phyloP scores from a whole-genome alignment of 2,888 invertebrate genomes.

The Pyrocoelia pectoralis region DNA sequence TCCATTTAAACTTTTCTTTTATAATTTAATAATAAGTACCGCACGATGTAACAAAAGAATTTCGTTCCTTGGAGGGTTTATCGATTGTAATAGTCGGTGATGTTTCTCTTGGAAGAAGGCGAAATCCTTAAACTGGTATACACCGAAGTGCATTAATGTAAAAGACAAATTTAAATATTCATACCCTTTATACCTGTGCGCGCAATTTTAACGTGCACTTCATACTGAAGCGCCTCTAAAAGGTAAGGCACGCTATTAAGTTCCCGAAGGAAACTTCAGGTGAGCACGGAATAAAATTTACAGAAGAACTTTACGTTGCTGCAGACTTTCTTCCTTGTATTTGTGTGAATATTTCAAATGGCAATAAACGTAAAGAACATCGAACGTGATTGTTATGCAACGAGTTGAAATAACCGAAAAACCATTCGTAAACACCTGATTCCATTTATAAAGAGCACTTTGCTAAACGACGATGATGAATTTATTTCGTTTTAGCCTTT shows the following conservation, averaged over 20 bases:
- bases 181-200: slow-evolving; percentile 18
- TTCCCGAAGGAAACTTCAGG: slow-evolving; percentile 38
- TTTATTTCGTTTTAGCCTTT: no score
- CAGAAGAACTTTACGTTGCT: slow-evolving; percentile 26
- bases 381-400: no score
- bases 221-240: slow-evolving; percentile 36
- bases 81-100: background rate
- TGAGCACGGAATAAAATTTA: slow-evolving; percentile 42
- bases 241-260: slow-evolving; percentile 41
- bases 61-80: background rate
- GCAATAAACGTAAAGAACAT: no score
- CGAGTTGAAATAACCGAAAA: no score
- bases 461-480: no score
- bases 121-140: slow-evolving; percentile 11
- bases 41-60: background rate
- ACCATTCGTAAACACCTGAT: no score
- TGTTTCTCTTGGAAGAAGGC: background rate
- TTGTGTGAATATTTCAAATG: background rate
- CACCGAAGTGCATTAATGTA: slow-evolving; percentile 20
- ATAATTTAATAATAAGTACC: slow-evolving; percentile 10
- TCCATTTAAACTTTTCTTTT: slow-evolving; percentile 17
- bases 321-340: background rate
- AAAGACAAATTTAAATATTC: slow-evolving; percentile 26
- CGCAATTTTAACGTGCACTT: slow-evolving; percentile 33
- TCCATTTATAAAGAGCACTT: no score